Evolutionary conservation across 1,140 invertebrate genomes (phyloP).

Genomic region (Trichonephila clavata): DNA sequence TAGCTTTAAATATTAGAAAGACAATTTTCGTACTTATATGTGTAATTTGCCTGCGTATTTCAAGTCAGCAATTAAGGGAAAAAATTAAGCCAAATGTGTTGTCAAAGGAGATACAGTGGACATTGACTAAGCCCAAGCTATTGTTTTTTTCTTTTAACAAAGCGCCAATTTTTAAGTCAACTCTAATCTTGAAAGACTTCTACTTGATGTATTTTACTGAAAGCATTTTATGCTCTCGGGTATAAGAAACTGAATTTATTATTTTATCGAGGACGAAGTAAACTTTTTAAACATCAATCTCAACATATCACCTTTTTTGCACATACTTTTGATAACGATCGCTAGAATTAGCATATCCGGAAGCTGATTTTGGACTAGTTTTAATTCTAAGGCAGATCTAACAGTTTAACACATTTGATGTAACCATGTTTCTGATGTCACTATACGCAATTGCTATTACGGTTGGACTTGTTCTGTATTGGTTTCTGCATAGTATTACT

Average conservation of each 20-base stretch:
- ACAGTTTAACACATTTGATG: background rate
- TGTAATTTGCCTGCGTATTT: background rate
- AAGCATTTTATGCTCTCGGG: background rate
- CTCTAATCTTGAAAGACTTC: background rate
- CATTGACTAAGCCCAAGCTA: background rate
- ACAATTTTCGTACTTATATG: background rate
- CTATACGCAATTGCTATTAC: conserved; percentile 70
- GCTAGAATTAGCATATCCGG: conserved; percentile 44
- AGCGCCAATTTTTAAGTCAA: conserved; percentile 25
- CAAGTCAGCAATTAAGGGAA: background rate
- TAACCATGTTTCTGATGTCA: conserved; percentile 74
- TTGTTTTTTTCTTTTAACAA: background rate
- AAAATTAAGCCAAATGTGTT: background rate
- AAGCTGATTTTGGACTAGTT: conserved; percentile 8
- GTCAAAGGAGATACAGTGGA: background rate
- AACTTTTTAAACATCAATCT: conserved; percentile 31
- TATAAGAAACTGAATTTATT: background rate
- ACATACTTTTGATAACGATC: conserved; percentile 40
- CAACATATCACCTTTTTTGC: conserved; percentile 57
- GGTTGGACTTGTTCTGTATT: conserved; percentile 71
- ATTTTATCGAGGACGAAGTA: background rate
- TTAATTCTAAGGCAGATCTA: conserved; percentile 30
- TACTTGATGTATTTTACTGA: background rate
- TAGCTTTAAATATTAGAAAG: background rate
- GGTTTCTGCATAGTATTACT: conserved; percentile 65